Conservation (phyloP, 2,888 invertebrate genomes). For the Latheticus oryzae region DNA sequence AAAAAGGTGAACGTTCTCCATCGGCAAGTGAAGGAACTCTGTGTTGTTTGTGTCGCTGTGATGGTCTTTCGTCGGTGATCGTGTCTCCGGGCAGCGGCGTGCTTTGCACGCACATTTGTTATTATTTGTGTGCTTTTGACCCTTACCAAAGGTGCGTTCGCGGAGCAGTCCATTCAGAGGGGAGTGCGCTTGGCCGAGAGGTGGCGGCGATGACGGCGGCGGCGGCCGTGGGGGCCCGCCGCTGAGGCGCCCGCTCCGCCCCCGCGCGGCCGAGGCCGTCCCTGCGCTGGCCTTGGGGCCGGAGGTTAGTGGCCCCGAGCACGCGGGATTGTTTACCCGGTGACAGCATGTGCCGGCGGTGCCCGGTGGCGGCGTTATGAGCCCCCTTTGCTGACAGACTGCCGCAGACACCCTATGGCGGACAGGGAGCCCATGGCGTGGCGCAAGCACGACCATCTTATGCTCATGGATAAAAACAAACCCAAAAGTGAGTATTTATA, state of each 20-base stretch:
- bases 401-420: conserved; percentile 61
- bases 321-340: conserved; percentile 66
- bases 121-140: conserved; percentile 78
- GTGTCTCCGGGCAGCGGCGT: conserved; percentile 45
- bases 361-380: conserved; percentile 56
- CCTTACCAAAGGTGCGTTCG: conserved; percentile 62
- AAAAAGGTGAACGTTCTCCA: conserved; percentile 30
- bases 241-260: conserved; percentile 50
- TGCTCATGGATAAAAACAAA: conserved; percentile 79
- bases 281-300: conserved; percentile 60
- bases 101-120: conserved; percentile 76
- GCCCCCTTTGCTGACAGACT: conserved; percentile 57
- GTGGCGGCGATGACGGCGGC: conserved; percentile 25
- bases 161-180: conserved; percentile 68
- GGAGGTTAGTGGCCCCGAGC: conserved; percentile 65
- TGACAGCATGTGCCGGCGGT: conserved; percentile 56
- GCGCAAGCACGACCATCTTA: conserved; percentile 81
- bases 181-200: conserved; percentile 56
- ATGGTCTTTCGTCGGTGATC: conserved; percentile 17
- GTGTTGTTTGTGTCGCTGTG: conserved; percentile 9
- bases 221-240: conserved; percentile 34
- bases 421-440: conserved; percentile 75
- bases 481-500: conserved; percentile 75
- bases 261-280: conserved; percentile 55
- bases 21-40: conserved; percentile 27